Evolutionary conservation across 2,888 invertebrate genomes (phyloP).

Genomic region (Steinernema carpocapsae): DNA sequence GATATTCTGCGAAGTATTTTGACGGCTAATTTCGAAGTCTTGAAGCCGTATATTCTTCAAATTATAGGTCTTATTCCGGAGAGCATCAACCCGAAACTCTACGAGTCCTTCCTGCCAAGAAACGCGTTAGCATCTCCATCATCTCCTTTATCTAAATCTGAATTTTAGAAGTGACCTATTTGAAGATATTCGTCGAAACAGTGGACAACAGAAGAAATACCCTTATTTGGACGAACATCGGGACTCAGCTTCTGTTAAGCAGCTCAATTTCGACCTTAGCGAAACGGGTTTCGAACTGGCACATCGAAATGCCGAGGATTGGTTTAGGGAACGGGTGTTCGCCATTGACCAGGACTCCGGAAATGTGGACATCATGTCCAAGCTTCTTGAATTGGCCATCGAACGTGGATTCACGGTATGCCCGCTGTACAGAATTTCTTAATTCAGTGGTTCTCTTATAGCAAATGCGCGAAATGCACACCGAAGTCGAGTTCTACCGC

Average conservation of each 20-base stretch:
- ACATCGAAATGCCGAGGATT: not conserved
- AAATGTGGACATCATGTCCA: not conserved
- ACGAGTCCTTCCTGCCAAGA: not conserved
- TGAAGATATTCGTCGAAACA: not conserved
- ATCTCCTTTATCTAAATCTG: not conserved
- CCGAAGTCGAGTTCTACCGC: conserved; percentile 6
- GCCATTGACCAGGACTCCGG: not conserved
- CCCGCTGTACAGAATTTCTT: not conserved
- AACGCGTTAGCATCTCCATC: not conserved
- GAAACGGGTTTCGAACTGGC: not conserved
- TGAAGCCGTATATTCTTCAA: not conserved
- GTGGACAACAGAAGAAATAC: not conserved
- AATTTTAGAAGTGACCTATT: not conserved
- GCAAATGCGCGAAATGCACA: not conserved
- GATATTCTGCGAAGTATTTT: not conserved
- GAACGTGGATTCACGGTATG: conserved; percentile 9
- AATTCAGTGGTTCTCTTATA: not conserved
- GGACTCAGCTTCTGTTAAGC: not conserved
- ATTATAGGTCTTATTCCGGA: not conserved
- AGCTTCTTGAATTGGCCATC: not conserved
- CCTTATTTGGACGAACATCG: not conserved
- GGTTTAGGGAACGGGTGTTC: not conserved
- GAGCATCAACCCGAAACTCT: not conserved
- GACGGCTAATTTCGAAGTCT: not conserved
- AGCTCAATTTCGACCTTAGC: not conserved